phyloP scores from a whole-genome alignment of 1,140 invertebrate species.

The Heliconius himera region DNA sequence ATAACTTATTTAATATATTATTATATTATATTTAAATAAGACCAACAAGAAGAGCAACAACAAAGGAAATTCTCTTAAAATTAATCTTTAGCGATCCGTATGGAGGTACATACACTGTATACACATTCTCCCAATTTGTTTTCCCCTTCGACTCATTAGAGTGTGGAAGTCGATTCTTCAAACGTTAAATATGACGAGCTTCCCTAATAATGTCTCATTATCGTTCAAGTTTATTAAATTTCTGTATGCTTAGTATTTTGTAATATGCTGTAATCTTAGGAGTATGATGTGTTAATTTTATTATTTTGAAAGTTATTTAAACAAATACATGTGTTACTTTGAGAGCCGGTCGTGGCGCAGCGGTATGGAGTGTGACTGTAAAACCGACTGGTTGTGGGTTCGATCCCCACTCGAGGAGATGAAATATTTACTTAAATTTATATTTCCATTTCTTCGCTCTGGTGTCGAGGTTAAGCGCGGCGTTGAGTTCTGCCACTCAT shows the following conservation, averaged over 20 bases:
- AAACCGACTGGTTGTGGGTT: too few species aligned
- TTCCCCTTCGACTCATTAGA: slow-evolving; percentile 63
- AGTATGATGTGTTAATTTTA: not conserved
- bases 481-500: too few species aligned
- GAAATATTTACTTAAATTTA: too few species aligned
- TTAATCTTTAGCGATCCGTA: slow-evolving; percentile 37
- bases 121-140: slow-evolving; percentile 44
- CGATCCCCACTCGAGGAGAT: too few species aligned
- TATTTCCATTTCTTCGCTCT: too few species aligned
- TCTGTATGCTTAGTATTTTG: slow-evolving; percentile 42
- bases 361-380: too few species aligned
- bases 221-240: slow-evolving; percentile 72
- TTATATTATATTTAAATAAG: slow-evolving; percentile 19
- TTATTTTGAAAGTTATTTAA: not conserved
- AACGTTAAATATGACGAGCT: slow-evolving; percentile 67
- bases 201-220: slow-evolving; percentile 77
- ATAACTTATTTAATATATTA: not conserved
- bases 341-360: not conserved
- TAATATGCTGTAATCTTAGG: not conserved
- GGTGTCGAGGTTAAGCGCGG: too few species aligned
- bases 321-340: not conserved
- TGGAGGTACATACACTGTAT: not conserved
- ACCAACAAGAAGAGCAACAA: not conserved
- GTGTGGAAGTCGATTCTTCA: slow-evolving; percentile 65
- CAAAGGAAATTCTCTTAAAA: slow-evolving; percentile 31